phyloP scores from a whole-genome alignment of 2,113 vertebrate genomes.

The Prolemur simus region DNA sequence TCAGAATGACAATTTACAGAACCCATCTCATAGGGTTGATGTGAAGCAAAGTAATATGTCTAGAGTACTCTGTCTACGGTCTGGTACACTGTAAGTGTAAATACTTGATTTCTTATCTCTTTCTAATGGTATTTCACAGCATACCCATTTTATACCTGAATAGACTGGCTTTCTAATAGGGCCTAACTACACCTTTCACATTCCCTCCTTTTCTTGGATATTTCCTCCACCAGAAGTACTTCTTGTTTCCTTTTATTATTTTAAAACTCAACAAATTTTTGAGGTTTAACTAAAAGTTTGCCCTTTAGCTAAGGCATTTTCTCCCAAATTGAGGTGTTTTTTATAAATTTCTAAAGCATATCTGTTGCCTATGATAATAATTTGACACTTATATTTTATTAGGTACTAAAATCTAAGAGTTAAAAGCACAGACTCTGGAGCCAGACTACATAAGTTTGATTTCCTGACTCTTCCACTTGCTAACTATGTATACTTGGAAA shows the following conservation, averaged over 20 bases:
- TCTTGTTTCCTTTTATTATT: background rate
- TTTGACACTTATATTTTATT: background rate
- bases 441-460: background rate
- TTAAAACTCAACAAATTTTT: background rate
- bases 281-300: background rate
- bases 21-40: background rate
- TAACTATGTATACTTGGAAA: background rate
- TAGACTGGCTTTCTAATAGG: background rate
- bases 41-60: background rate
- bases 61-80: background rate
- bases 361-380: background rate
- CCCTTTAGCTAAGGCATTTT: background rate
- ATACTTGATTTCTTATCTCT: background rate
- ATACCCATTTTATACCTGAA: background rate
- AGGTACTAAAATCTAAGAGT: background rate
- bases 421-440: background rate
- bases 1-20: background rate
- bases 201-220: background rate
- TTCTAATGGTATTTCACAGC: background rate
- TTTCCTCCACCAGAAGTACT: background rate
- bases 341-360: background rate
- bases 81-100: background rate
- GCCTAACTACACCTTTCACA: background rate
- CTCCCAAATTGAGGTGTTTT: background rate
- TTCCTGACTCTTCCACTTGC: background rate